These are phyloP conservation scores for Pseudochirops corinnae DNA, from an alignment of 2,797 vertebrate species.

Conservation along the genomic window DNA sequence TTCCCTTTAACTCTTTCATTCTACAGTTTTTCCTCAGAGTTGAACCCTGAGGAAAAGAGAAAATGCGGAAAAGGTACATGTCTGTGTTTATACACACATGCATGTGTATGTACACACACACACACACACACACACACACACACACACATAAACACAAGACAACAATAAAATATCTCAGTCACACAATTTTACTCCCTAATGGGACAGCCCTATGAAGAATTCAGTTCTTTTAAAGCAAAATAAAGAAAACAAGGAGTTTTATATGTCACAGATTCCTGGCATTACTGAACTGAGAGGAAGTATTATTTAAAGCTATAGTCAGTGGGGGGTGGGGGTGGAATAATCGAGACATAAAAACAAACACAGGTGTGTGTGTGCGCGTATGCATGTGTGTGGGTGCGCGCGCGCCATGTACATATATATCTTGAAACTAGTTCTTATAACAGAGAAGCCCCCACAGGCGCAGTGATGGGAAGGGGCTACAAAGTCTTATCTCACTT, in stretches of 20 bases:
- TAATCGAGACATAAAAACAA: slow-evolving; percentile 35
- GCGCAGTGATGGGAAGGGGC: slow-evolving; percentile 50
- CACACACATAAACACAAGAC: neutral
- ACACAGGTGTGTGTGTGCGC: neutral
- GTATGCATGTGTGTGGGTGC: neutral
- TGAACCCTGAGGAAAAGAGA: slow-evolving; percentile 36
- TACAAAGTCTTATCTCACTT: slow-evolving; percentile 24
- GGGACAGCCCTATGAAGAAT: slow-evolving; percentile 17
- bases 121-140: neutral
- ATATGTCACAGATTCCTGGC: slow-evolving; percentile 31
- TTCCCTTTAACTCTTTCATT: slow-evolving; percentile 33
- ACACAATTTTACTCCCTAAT: slow-evolving; percentile 14
- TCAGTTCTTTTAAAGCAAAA: slow-evolving; percentile 52
- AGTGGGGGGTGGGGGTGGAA: slow-evolving; percentile 22
- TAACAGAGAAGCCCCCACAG: slow-evolving; percentile 35
- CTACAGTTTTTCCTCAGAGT: slow-evolving; percentile 26
- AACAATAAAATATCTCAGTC: slow-evolving; percentile 20
- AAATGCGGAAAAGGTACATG: slow-evolving; percentile 9
- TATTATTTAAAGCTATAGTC: slow-evolving; percentile 11
- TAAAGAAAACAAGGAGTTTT: slow-evolving; percentile 38
- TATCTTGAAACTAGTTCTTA: neutral
- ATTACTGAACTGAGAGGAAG: slow-evolving; percentile 41
- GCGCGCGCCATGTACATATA: neutral
- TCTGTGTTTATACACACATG: slow-evolving; percentile 20
- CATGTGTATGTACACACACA: neutral